A percentile compares a stretch with the other conserved stretches of the same genome.
phyloP scores from a whole-genome alignment of 2,113 vertebrate genomes.

The Apus apus region DNA sequence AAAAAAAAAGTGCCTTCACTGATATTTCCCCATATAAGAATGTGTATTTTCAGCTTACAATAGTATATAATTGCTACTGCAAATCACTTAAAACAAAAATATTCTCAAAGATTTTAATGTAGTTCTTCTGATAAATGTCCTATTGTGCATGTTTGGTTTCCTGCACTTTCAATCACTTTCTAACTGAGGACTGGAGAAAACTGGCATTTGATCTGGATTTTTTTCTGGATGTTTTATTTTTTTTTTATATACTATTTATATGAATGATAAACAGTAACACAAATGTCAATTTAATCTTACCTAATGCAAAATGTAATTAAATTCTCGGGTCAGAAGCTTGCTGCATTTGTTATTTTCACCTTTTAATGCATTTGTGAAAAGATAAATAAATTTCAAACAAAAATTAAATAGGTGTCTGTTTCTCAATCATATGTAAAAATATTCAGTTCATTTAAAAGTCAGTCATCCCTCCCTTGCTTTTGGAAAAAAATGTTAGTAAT shows the following conservation, averaged over 20 bases:
- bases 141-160: rapidly evolving
- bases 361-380: not conserved
- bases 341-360: not conserved
- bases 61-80: not conserved
- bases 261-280: not conserved
- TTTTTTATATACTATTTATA: not conserved
- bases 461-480: not conserved
- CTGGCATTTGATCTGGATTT: not conserved
- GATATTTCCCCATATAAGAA: not conserved
- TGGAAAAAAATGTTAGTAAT: not conserved
- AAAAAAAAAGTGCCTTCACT: not conserved
- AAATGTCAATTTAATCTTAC: not conserved
- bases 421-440: not conserved
- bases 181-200: not conserved
- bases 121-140: not conserved
- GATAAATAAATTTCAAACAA: not conserved
- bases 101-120: not conserved
- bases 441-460: conserved; percentile 5
- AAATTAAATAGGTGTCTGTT: not conserved
- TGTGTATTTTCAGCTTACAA: not conserved
- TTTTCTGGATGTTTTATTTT: not conserved
- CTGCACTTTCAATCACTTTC: not conserved
- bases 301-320: not conserved
- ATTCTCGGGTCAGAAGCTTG: not conserved
- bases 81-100: not conserved